Conservation (phyloP, 2,797 vertebrate species). For the Rachycentron canadum region DNA sequence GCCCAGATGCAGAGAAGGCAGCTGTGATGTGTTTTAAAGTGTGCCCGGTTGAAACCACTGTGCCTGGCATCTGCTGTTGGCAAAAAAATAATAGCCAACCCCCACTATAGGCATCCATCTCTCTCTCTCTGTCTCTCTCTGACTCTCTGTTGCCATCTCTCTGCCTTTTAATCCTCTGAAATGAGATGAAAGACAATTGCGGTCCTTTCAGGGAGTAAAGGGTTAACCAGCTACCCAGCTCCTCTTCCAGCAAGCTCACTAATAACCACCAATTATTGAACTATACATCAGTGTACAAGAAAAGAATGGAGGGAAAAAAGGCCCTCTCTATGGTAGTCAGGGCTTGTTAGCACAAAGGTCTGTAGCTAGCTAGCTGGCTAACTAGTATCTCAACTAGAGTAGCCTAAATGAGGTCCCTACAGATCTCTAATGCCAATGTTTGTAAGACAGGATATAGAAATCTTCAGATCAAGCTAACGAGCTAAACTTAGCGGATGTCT, state of each 20-base stretch:
- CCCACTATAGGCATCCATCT: conserved; percentile 63
- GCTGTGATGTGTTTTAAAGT: conserved; percentile 79
- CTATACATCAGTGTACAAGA: conserved; percentile 61
- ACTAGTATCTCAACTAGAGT: conserved; percentile 54
- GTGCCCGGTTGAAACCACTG: conserved; percentile 71
- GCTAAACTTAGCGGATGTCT: conserved; percentile 52
- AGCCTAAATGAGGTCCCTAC: conserved; percentile 66
- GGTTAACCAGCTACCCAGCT: conserved; percentile 69
- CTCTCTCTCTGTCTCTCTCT: conserved; percentile 31
- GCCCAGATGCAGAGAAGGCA: conserved; percentile 80
- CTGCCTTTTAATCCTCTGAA: conserved; percentile 65
- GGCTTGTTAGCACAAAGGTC: conserved; percentile 63
- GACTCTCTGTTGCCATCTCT: conserved; percentile 31
- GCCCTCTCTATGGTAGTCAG: conserved; percentile 39
- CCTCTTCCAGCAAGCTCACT: conserved; percentile 68
- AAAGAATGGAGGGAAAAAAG: conserved; percentile 48
- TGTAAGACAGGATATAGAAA: conserved; percentile 54
- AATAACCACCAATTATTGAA: conserved; percentile 82
- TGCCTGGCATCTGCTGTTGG: conserved; percentile 73
- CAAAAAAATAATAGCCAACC: conserved; percentile 66
- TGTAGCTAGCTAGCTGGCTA: conserved; percentile 55
- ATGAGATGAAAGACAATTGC: conserved; percentile 71
- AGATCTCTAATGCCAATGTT: conserved; percentile 60
- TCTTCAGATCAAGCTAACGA: conserved; percentile 66
- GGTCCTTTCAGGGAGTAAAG: conserved; percentile 62